Conservation (phyloP, 2,113 vertebrate species). For the Camelus dromedarius region DNA sequence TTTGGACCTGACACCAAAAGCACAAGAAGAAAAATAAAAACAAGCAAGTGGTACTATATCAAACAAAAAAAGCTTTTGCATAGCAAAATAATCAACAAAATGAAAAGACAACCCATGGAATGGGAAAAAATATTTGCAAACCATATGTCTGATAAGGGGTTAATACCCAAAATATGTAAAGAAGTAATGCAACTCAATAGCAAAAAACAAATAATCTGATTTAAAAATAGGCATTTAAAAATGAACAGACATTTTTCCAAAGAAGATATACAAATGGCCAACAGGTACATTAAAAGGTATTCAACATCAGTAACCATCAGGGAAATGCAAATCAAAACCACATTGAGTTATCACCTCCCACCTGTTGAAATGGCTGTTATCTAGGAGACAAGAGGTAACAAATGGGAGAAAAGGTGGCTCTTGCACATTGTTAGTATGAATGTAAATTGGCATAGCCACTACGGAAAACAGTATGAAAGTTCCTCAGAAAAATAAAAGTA, state of each 20-base stretch:
- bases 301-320: background rate
- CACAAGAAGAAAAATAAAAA: background rate
- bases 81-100: background rate
- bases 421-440: background rate
- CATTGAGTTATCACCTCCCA: background rate
- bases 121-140: background rate
- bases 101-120: background rate
- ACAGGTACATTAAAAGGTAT: background rate
- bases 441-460: background rate
- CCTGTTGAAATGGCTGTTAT: background rate
- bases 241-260: background rate
- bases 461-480: background rate
- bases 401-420: background rate
- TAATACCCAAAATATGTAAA: background rate
- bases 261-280: background rate
- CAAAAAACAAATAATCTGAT: background rate
- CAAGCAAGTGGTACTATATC: background rate
- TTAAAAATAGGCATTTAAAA: background rate
- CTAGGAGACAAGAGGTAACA: background rate
- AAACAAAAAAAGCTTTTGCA: background rate
- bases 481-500: background rate
- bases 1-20: background rate
- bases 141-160: background rate
- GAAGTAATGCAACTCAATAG: background rate
- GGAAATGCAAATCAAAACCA: background rate